Evolutionary conservation across 2,113 vertebrate species (phyloP).

Genomic region (Kryptolebias marmoratus): DNA sequence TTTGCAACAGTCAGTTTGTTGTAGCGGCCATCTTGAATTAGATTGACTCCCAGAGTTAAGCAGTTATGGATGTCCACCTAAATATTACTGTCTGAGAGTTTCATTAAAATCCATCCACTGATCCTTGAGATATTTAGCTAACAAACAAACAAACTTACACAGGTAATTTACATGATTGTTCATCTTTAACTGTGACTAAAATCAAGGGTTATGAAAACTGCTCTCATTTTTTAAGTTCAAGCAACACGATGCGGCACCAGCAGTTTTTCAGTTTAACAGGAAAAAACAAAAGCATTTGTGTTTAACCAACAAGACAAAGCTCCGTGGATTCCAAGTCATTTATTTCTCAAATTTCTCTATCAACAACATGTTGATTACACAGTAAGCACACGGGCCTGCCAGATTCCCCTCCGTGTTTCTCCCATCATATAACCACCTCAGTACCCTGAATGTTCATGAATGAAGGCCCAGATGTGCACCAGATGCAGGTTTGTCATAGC

Average conservation of each 20-base stretch:
- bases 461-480: constrained; percentile 76
- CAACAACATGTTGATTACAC: constrained; percentile 56
- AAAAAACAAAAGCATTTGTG: constrained; percentile 50
- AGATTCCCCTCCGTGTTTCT: constrained; percentile 69
- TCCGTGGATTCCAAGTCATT: constrained; percentile 35
- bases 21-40: too few species aligned
- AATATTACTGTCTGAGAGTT: too few species aligned
- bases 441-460: constrained; percentile 45
- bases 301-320: constrained; percentile 29
- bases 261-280: constrained; percentile 39
- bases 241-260: constrained; percentile 10
- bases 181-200: neutral
- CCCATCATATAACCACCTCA: constrained; percentile 70
- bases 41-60: too few species aligned
- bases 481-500: constrained; percentile 66
- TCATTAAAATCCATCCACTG: too few species aligned
- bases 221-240: constrained; percentile 23
- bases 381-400: constrained; percentile 51
- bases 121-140: too few species aligned
- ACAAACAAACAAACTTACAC: too few species aligned
- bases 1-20: too few species aligned
- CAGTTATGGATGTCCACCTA: too few species aligned
- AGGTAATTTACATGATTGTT: too few species aligned
- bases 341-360: constrained; percentile 48
- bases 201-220: constrained; percentile 33